Percentiles rank a stretch among this genome's conserved stretches.
phyloP scores from a whole-genome alignment of 2,888 invertebrate species.

The Trachelus troglodyta region DNA sequence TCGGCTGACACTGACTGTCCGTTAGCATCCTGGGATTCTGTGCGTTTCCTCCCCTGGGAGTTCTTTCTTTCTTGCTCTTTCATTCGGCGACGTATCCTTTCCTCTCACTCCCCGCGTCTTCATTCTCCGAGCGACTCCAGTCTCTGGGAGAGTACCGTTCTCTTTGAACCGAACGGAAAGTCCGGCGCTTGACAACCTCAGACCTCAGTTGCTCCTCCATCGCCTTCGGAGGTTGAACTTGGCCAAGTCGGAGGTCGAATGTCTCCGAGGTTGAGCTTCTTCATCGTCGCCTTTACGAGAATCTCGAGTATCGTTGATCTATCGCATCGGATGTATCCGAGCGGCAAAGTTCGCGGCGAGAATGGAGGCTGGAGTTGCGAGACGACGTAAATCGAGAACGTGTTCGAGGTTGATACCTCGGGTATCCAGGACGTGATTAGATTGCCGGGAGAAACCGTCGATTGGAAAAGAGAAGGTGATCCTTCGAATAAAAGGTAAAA shows the following conservation, averaged over 20 bases:
- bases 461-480: neutral
- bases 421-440: neutral
- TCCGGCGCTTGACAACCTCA: neutral
- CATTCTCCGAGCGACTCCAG: neutral
- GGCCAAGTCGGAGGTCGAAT: constrained; percentile 10
- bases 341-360: constrained; percentile 26
- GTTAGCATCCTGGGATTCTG: neutral
- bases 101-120: neutral
- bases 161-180: neutral
- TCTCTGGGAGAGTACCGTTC: neutral
- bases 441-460: neutral
- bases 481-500: neutral
- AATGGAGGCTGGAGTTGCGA: constrained; percentile 41
- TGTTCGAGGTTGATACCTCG: neutral
- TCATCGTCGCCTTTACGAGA: neutral
- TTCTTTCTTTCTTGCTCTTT: neutral
- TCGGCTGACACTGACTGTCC: neutral
- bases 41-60: neutral
- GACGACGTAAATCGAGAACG: constrained; percentile 38
- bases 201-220: neutral
- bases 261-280: constrained; percentile 9
- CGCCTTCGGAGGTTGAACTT: neutral
- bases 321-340: constrained; percentile 24
- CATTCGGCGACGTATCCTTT: neutral
- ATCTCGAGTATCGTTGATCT: constrained; percentile 8